A percentile compares a stretch with the other conserved stretches of the same genome.
Conservation (phyloP, 1,140 invertebrate species). For the Penaeus japonicus region DNA sequence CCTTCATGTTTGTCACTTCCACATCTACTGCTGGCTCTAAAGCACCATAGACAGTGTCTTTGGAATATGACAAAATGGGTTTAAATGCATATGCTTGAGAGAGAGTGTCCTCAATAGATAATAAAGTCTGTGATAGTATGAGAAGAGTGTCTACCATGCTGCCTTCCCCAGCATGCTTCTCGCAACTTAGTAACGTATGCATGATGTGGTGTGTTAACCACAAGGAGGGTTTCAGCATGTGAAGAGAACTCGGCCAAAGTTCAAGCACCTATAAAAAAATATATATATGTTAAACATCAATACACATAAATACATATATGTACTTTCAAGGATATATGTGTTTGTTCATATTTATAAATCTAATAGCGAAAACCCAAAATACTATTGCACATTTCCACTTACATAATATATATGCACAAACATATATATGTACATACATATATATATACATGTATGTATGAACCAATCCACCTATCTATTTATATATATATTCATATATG, state of each 20-base stretch:
- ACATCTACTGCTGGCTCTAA: background rate
- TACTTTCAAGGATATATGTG: background rate
- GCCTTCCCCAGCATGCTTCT: conserved; percentile 24
- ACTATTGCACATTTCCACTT: no score
- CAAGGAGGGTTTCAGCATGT: conserved; percentile 29
- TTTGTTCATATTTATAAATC: background rate
- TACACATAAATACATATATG: background rate
- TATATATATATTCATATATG: no score
- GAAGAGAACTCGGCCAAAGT: conserved; percentile 23
- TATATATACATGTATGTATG: no score
- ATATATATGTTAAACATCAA: background rate
- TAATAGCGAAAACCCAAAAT: no score
- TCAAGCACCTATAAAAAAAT: background rate
- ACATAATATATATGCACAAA: no score
- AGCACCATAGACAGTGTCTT: background rate
- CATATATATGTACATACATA: no score
- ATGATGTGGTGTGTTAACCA: conserved; percentile 17
- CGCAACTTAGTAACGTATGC: conserved; percentile 13
- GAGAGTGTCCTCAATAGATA: conserved; percentile 12
- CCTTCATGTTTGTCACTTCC: conserved; percentile 10
- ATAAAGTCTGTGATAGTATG: conserved; percentile 11
- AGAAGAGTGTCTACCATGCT: conserved; percentile 35
- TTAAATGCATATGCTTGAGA: conserved; percentile 4
- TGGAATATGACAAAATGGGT: background rate
- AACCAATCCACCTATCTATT: no score